Evolutionary conservation across 1,140 invertebrate genomes (phyloP), one percentile per base, ranked within the genome.

Genomic region (Panulirus ornatus): DNA sequence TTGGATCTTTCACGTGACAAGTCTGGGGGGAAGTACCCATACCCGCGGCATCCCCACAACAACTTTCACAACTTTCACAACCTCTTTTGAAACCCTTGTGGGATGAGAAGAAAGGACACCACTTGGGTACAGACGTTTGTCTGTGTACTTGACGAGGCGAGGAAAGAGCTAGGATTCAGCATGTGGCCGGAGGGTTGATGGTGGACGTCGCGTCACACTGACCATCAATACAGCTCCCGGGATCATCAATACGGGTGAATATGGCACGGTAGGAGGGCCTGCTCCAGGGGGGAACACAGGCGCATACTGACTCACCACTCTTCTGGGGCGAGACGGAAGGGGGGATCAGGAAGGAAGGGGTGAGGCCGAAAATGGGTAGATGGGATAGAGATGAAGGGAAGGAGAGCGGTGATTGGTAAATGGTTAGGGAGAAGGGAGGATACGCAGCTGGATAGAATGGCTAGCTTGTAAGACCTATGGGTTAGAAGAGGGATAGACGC

Each of bases 201-300:
- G n/a, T n/a, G n/a, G n/a, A n/a, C n/a, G n/a, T n/a, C 38, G 73
- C 19, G 73, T 76, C 73, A 76, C 73, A 2, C 40, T 16, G 16
- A 5, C 30, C 22, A 44, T 76, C 73, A 76, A 76, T 76, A 76
- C 73, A 76, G 73, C 40, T 76, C 73, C 34, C 38, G 30, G 73
- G 19, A 44, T 76, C 73, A 76, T 76, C 73, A 76, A 76, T 40
- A 34, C 19, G 38, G 38, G 38, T 76, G 73, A 76, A 76, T 76
- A 44, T 76, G n/a, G 44, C 73, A 0, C 38, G 19, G 73, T 27
- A 22, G 73, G 73, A 22, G 14, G 16, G 73, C 36, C 22, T 44
- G 34, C 14, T 22, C 0, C 16, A 22, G 16, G 42, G 73, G 38
- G 14, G 66, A 34, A 16, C 16, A 9, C 11, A 34, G 66, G 27